Evolutionary conservation across 2,888 invertebrate species (phyloP).

Genomic region (Eupeodes latifasciatus): DNA sequence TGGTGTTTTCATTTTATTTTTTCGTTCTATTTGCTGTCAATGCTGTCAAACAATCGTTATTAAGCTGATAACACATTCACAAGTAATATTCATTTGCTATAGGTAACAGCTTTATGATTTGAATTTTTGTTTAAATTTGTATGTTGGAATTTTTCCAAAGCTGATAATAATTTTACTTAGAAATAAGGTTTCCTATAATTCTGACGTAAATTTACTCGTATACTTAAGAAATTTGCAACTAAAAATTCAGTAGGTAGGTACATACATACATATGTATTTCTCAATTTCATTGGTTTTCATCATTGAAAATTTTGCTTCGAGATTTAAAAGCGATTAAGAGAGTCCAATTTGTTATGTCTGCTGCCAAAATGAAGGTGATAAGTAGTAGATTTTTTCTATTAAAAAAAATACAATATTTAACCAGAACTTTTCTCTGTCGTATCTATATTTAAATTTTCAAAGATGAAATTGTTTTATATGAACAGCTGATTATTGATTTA

Average conservation of each 20-base stretch:
- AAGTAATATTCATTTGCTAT: background rate
- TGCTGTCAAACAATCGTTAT: background rate
- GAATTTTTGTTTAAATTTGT: background rate
- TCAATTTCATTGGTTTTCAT: background rate
- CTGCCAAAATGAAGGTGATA: too few relatives aligned
- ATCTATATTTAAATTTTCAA: too few relatives aligned
- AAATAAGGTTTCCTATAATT: background rate
- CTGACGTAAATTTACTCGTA: background rate
- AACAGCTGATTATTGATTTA: too few relatives aligned
- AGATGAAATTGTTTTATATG: too few relatives aligned
- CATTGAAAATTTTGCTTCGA: too few relatives aligned
- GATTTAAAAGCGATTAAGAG: too few relatives aligned
- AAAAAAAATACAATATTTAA: too few relatives aligned
- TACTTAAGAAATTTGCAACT: background rate
- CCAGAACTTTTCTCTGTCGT: too few relatives aligned
- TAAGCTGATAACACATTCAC: background rate
- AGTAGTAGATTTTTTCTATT: too few relatives aligned
- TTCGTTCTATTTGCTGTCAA: background rate
- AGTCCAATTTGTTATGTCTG: too few relatives aligned
- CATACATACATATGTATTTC: background rate
- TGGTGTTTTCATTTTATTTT: background rate
- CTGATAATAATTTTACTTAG: conserved; percentile 30
- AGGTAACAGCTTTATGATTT: background rate
- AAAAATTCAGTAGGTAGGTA: background rate
- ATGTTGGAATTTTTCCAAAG: background rate